These are phyloP conservation scores for Pyrgilauda ruficollis DNA, from an alignment of 2,113 vertebrate genomes.

Conservation along the genomic window DNA sequence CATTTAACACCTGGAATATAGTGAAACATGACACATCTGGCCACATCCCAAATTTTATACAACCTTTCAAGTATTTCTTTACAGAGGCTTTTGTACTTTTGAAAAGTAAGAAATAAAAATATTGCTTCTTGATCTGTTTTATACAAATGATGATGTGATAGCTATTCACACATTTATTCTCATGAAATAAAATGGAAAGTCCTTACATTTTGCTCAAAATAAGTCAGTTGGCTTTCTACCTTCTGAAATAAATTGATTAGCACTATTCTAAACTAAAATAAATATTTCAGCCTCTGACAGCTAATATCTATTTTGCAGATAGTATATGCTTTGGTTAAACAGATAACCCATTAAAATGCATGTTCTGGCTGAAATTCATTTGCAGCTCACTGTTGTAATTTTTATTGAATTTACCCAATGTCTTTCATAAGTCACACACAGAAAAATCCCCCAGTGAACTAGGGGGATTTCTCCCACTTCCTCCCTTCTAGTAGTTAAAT, in stretches of 20 bases:
- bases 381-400: background rate
- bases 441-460: background rate
- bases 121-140: background rate
- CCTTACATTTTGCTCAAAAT: background rate
- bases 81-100: background rate
- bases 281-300: background rate
- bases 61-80: background rate
- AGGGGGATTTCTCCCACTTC: background rate
- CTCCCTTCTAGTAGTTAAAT: background rate
- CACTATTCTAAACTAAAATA: background rate
- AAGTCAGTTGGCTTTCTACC: background rate
- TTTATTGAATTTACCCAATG: background rate
- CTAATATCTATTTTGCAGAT: background rate
- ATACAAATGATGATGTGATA: background rate
- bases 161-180: background rate
- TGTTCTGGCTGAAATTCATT: background rate
- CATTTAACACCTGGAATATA: background rate
- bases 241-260: background rate
- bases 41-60: accelerated
- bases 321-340: background rate
- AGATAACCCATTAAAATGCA: background rate
- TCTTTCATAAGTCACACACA: background rate
- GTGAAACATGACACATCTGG: background rate
- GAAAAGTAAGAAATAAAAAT: background rate
- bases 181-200: background rate